Percentiles rank a stretch among this genome's conserved stretches.
These are phyloP conservation scores for Pampusana beccarii DNA, from an alignment of 2,113 vertebrate genomes.

Conservation along the genomic window DNA sequence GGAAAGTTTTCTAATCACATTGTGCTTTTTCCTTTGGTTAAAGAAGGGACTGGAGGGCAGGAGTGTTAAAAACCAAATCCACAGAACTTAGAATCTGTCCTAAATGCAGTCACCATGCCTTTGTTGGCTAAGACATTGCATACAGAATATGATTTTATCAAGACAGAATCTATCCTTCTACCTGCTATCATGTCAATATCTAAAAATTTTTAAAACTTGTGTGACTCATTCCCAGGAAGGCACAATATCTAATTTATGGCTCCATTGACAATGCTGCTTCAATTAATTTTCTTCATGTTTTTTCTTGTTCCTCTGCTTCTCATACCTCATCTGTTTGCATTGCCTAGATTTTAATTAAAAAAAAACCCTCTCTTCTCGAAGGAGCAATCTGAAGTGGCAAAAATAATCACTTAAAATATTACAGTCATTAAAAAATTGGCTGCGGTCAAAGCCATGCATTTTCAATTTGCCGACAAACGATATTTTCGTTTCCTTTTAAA, in stretches of 20 bases:
- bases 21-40: constrained; percentile 3
- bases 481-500: constrained; percentile 79
- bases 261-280: constrained; percentile 72
- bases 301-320: constrained; percentile 71
- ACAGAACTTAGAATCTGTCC: not conserved
- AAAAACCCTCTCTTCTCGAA: constrained; percentile 73
- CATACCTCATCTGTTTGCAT: constrained; percentile 77
- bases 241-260: constrained; percentile 68
- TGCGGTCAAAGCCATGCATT: constrained; percentile 71
- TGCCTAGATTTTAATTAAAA: constrained; percentile 83
- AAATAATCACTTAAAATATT: constrained; percentile 87
- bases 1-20: not conserved
- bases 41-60: not conserved
- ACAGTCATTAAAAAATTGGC: constrained; percentile 84
- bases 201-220: not conserved
- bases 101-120: not conserved
- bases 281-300: constrained; percentile 79
- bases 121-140: not conserved
- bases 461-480: constrained; percentile 80
- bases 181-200: constrained; percentile 13
- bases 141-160: not conserved
- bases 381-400: constrained; percentile 80
- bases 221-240: constrained; percentile 55
- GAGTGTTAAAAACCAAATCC: not conserved
- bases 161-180: not conserved